These are phyloP conservation scores for Drosophila sordidapex DNA, from an alignment of 2,888 invertebrate species.

Conservation along the genomic window DNA sequence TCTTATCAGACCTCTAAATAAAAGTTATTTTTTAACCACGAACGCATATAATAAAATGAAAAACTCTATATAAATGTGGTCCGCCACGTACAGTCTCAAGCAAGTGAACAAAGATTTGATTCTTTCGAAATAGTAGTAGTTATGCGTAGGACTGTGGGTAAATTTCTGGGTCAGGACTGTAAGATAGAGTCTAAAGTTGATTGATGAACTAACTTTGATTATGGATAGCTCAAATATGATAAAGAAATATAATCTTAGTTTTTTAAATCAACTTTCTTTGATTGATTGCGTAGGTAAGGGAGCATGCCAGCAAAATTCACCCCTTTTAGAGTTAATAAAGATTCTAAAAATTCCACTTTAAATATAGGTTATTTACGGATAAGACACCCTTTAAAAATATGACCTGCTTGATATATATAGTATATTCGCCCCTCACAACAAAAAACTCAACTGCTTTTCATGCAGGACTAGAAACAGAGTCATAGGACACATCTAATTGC, in stretches of 20 bases:
- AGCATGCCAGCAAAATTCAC: neutral
- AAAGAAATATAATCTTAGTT: neutral
- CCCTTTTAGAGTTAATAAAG: neutral
- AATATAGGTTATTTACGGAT: slow-evolving; percentile 2
- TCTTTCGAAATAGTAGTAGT: slow-evolving; percentile 1
- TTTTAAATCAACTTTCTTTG: neutral
- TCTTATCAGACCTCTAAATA: slow-evolving; percentile 73
- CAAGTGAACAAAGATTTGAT: slow-evolving; percentile 21
- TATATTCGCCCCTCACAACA: slow-evolving; percentile 17
- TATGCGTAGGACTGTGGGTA: neutral
- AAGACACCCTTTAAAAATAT: neutral
- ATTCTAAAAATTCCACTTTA: neutral
- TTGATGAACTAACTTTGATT: slow-evolving; percentile 11
- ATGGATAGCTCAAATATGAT: neutral
- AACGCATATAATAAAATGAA: slow-evolving; percentile 64
- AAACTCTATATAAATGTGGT: slow-evolving; percentile 56
- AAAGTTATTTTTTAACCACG: slow-evolving; percentile 47
- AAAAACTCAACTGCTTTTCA: slow-evolving; percentile 8
- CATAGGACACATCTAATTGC: slow-evolving; percentile 68
- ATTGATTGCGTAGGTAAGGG: slow-evolving; percentile 6
- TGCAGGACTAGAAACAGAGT: slow-evolving; percentile 55
- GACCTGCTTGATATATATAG: slow-evolving; percentile 4
- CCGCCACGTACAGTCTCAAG: slow-evolving; percentile 52
- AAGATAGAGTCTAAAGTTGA: slow-evolving; percentile 1
- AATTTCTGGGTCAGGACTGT: neutral